Percentiles rank a stretch among this genome's conserved stretches.
Conservation (phyloP, 2,888 invertebrate genomes). For the Liposcelis brunnea region DNA sequence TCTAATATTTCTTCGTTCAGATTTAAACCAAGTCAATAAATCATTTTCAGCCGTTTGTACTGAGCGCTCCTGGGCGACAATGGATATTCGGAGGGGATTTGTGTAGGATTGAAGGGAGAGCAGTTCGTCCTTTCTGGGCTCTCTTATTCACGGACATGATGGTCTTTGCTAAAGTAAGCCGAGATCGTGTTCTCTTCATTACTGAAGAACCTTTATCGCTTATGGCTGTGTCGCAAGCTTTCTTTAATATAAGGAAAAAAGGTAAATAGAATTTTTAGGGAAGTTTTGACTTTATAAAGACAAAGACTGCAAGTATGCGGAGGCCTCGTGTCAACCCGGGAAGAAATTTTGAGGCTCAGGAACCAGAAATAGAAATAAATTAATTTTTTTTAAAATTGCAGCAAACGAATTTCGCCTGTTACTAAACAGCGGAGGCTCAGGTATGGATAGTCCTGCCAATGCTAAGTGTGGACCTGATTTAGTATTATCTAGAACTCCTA, state of each 20-base stretch:
- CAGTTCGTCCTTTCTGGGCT: slow-evolving; percentile 70
- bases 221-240: slow-evolving; percentile 60
- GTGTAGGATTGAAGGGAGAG: slow-evolving; percentile 64
- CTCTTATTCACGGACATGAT: slow-evolving; percentile 68
- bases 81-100: slow-evolving; percentile 83
- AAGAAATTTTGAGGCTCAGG: too few relatives aligned
- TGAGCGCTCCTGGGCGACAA: slow-evolving; percentile 67
- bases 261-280: slow-evolving; percentile 35
- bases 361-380: too few relatives aligned
- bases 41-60: slow-evolving; percentile 70
- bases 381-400: slow-evolving; percentile 23
- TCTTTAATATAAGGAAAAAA: slow-evolving; percentile 73
- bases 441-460: slow-evolving; percentile 46
- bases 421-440: slow-evolving; percentile 36
- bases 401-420: slow-evolving; percentile 74
- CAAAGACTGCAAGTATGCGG: too few relatives aligned
- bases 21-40: too few relatives aligned
- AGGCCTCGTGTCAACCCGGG: too few relatives aligned
- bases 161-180: slow-evolving; percentile 68
- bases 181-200: slow-evolving; percentile 72
- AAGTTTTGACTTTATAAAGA: too few relatives aligned
- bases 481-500: slow-evolving; percentile 34
- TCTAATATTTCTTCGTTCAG: too few relatives aligned
- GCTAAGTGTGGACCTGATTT: slow-evolving; percentile 54
- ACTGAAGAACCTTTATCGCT: slow-evolving; percentile 73